These are phyloP conservation scores for Sarcoramphus papa DNA, from an alignment of 2,797 vertebrate species.

Conservation along the genomic window DNA sequence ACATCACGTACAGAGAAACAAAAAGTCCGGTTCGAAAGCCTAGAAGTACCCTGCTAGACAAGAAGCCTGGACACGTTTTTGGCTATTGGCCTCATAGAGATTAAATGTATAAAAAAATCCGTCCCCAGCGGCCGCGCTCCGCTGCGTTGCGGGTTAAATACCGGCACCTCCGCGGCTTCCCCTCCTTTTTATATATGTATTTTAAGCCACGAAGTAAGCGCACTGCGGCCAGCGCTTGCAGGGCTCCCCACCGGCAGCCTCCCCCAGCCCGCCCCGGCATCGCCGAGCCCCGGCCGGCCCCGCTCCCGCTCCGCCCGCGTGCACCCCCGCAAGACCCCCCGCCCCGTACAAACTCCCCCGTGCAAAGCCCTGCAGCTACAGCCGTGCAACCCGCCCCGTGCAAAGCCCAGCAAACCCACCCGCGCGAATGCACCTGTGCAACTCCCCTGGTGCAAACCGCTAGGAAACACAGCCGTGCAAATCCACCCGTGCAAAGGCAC, in stretches of 20 bases:
- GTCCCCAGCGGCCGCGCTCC: not conserved
- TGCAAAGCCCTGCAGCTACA: not conserved
- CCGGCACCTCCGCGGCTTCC: not conserved
- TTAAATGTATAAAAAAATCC: not conserved
- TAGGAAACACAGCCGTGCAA: not conserved
- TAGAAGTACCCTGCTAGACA: not conserved
- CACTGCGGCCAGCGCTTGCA: not conserved
- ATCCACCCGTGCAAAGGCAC: not conserved
- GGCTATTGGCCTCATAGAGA: not conserved
- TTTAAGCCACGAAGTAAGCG: not conserved
- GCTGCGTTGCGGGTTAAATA: not conserved
- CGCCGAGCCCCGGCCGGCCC: not conserved
- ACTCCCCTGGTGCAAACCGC: not conserved
- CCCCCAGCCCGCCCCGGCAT: not conserved
- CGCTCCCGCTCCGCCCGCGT: not conserved
- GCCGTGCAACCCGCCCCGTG: not conserved
- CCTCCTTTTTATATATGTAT: not conserved
- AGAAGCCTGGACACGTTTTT: not conserved
- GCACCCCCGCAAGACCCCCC: not conserved
- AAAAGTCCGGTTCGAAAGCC: not conserved
- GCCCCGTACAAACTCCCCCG: not conserved
- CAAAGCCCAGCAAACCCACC: not conserved
- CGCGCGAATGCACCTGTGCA: not conserved
- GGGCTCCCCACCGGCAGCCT: not conserved
- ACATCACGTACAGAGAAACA: fast-evolving